Percentiles rank a stretch among this genome's conserved stretches.
Conservation (phyloP, 2,888 invertebrate species). For the Elmis aenea region DNA sequence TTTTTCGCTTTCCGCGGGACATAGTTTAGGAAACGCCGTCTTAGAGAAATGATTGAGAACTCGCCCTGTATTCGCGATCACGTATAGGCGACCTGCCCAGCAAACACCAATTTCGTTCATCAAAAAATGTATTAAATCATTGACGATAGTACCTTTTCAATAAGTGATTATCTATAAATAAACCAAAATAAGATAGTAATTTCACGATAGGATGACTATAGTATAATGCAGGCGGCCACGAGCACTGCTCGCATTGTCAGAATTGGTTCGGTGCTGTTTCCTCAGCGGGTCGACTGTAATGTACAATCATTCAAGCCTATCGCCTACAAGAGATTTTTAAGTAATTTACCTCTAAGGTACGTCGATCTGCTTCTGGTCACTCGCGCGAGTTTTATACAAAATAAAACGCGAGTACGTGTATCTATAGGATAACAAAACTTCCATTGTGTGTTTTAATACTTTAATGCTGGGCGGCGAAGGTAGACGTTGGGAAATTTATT, state of each 20-base stretch:
- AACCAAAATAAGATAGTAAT: constrained; percentile 12
- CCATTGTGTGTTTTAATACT: too few relatives aligned
- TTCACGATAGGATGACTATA: constrained; percentile 20
- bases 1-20: too few relatives aligned
- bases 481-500: too few relatives aligned
- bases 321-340: constrained; percentile 26
- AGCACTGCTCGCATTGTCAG: too few relatives aligned
- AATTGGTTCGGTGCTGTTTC: constrained; percentile 2
- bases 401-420: background rate
- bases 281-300: constrained; percentile 12
- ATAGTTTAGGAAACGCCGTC: too few relatives aligned
- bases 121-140: too few relatives aligned
- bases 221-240: constrained; percentile 9
- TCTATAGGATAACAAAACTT: too few relatives aligned
- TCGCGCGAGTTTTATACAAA: background rate
- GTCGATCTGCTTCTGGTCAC: constrained; percentile 8
- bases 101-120: too few relatives aligned
- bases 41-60: too few relatives aligned
- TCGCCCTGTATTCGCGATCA: too few relatives aligned
- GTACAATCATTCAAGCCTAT: constrained; percentile 22
- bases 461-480: too few relatives aligned
- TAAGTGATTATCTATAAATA: constrained; percentile 13
- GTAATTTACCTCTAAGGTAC: constrained; percentile 17
- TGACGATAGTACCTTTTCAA: constrained; percentile 9
- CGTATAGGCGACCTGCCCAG: too few relatives aligned